Conservation (phyloP, 2,888 invertebrate species). For the Notocelia uddmanniana region DNA sequence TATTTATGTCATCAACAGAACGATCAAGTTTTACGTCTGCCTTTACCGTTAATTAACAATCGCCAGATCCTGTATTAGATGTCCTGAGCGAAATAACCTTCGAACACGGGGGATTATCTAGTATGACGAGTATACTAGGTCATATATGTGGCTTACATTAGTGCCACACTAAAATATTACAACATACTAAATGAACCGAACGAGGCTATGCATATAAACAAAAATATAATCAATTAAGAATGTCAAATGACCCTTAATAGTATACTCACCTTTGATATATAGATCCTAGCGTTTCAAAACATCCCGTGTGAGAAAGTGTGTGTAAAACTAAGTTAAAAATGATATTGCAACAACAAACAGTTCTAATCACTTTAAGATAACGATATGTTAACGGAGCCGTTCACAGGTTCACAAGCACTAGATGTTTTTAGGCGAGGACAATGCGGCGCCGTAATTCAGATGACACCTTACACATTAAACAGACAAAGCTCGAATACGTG, state of each 20-base stretch:
- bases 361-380: constrained; percentile 63
- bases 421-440: constrained; percentile 54
- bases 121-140: not conserved
- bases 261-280: constrained; percentile 54
- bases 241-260: constrained; percentile 29
- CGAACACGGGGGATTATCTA: not conserved
- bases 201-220: not conserved
- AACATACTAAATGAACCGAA: not conserved
- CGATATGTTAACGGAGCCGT: constrained; percentile 52
- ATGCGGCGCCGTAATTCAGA: constrained; percentile 58
- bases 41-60: constrained; percentile 38
- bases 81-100: constrained; percentile 3
- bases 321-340: constrained; percentile 72
- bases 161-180: not conserved
- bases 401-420: constrained; percentile 62
- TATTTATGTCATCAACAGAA: constrained; percentile 67
- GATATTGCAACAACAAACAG: constrained; percentile 70
- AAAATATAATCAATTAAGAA: not conserved
- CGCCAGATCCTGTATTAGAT: constrained; percentile 21
- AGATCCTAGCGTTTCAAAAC: constrained; percentile 71
- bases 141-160: not conserved
- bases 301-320: constrained; percentile 73
- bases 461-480: constrained; percentile 65
- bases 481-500: constrained; percentile 79
- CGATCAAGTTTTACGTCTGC: constrained; percentile 40